Evolutionary conservation across 1,140 invertebrate genomes (phyloP), one percentile per base, ranked within the genome.

Genomic region (Drosophila hydei): DNA sequence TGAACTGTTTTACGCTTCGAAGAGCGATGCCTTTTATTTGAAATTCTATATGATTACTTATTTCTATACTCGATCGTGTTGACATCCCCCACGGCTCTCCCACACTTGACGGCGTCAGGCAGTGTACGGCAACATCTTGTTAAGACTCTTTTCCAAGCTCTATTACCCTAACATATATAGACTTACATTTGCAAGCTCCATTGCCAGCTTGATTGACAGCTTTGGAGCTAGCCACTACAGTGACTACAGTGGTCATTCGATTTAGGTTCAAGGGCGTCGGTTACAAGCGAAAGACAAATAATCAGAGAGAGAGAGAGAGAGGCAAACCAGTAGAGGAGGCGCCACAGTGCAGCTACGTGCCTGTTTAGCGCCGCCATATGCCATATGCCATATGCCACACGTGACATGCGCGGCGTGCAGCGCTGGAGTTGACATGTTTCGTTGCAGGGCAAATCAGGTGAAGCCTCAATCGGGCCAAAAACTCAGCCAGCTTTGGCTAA

Each of bases 231-330:
- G 12, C 25, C 23, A 11, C n/a, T n/a, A n/a, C n/a, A 48, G 45
- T 60, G 50, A 52, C 21, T 54, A 38, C 33, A 45, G 58, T 69
- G 65, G 58, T 48, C 65, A 69, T 62, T 69, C 40, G 48, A 30
- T 62, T 69, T 80, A 74, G 54, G 77, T 79, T 79, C 77, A 79
- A 79, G 77, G 77, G 77, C 77, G 77, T n/a, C 21, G 9, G 11
- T 23, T 5, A 12, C 19, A 25, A 30, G 23, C 45, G 36, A 27
- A 16, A 16, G 56, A n/a, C 9, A 68, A 61, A 73, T 33, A 33
- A 33, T 33, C 30, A 33, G 9, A 11, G 12, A 6, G 30, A 33
- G 12, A 33, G 27, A 30, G 6, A 7, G 6, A 27, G 25, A 30
- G 25, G 8, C 7, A 33, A 3, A 11, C 1, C 9, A 33, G 30